Conservation (phyloP, 2,797 vertebrate species). For the Propithecus deckenii region DNA sequence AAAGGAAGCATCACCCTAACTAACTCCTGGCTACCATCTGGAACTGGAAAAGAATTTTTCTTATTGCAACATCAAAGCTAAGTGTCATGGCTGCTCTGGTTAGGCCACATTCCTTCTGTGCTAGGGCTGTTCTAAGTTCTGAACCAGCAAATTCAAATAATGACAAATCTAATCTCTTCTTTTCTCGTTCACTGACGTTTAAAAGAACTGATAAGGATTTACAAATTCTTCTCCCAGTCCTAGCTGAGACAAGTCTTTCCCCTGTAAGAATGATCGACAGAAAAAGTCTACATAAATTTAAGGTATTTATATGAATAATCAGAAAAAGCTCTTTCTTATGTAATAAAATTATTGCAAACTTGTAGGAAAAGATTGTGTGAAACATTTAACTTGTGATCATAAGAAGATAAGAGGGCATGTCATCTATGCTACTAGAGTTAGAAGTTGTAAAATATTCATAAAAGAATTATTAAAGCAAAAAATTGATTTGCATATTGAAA, state of each 20-base stretch:
- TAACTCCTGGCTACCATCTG: not conserved
- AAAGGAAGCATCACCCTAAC: not conserved
- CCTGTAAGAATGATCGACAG: not conserved
- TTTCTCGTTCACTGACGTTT: not conserved
- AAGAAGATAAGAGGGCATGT: not conserved
- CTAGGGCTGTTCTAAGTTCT: not conserved
- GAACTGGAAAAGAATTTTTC: not conserved
- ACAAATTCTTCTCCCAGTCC: not conserved
- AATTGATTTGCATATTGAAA: not conserved
- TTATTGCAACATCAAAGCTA: not conserved
- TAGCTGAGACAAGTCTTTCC: not conserved
- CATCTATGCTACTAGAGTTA: not conserved
- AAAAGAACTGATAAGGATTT: not conserved
- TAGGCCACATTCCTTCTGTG: not conserved
- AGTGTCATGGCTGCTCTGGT: not conserved
- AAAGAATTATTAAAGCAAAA: not conserved
- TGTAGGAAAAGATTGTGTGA: not conserved
- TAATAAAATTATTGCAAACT: not conserved
- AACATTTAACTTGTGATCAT: not conserved
- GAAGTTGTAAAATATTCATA: not conserved
- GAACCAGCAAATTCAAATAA: not conserved
- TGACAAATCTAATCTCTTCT: not conserved
- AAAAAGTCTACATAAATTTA: not conserved
- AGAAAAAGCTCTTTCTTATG: not conserved
- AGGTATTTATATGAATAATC: not conserved